A percentile compares a stretch with the other conserved stretches of the same genome.
Conservation (phyloP, 64 coral and sea anemone species). For the Porites australiensis region DNA sequence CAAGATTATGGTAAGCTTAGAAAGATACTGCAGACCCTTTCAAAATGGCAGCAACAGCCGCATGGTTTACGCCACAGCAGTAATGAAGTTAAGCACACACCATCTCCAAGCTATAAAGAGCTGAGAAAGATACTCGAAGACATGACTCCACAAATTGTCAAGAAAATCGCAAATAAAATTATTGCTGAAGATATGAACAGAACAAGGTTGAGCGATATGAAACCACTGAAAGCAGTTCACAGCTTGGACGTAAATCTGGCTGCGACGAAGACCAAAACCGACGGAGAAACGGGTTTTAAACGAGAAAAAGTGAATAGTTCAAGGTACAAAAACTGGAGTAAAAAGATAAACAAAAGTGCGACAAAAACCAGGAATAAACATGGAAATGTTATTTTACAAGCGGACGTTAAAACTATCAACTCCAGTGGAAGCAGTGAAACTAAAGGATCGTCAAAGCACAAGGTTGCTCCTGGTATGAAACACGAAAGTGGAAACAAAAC, state of each 20-base stretch:
- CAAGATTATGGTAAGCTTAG: conserved; percentile 26
- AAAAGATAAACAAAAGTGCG: not conserved
- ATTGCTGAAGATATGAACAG: conserved; percentile 36
- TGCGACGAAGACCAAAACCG: not conserved
- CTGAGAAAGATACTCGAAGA: conserved; percentile 26
- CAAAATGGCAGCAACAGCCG: conserved; percentile 32
- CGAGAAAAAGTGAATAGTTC: not conserved
- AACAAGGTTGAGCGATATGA: conserved; percentile 30
- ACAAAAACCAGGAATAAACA: conserved; percentile 18
- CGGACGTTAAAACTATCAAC: not conserved
- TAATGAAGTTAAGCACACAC: not conserved
- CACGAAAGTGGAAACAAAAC: not conserved
- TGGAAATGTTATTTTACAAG: conserved; percentile 11
- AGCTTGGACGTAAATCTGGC: conserved; percentile 26
- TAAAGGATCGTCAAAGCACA: not conserved
- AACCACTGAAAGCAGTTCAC: not conserved
- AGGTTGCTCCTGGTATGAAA: not conserved
- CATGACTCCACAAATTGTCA: conserved; percentile 42
- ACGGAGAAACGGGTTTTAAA: conserved; percentile 14
- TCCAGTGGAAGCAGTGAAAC: not conserved
- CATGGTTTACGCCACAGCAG: not conserved
- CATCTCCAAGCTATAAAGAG: conserved; percentile 15
- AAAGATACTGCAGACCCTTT: conserved; percentile 31
- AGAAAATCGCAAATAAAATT: conserved; percentile 32
- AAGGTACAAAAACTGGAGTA: conserved; percentile 16